Base-by-base conservation (phyloP, 2,888 invertebrate species). In the Lucinisca nassula region DNA sequence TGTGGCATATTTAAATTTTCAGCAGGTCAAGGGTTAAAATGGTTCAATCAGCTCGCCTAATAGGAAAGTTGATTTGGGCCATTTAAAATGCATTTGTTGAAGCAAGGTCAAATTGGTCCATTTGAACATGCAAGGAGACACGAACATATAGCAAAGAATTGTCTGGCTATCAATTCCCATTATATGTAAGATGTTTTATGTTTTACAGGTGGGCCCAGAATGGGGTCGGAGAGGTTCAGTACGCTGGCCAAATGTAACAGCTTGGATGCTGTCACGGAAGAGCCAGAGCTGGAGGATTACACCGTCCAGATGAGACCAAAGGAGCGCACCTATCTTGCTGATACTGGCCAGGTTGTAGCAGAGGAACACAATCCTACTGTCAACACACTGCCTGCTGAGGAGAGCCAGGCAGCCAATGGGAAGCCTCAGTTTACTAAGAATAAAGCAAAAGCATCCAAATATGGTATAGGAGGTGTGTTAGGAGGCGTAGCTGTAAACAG, bases 231-330 rank as follows among this genome's bases (percentile, higher is more conserved):
- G 35, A 82, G 83, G 37, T 89, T 89, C 76, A 77, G 67, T 45
- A 82, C 73, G 32, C 75, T 87, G 40, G 89, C 89, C 51, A 89
- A 89, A 80, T 89, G 89, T 81, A 87, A 89, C 82, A 89, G 89
- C 49, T 79, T 89, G 49, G 89, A 89, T 55, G 87, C 89, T 17
- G 82, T 86, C 1, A 80, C 77, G 21, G 89, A 89, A 24, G 87
- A 80, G 8, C 76, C 70, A 17, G 86, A 89, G 8, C 17, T 45
- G 45, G 67, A 67, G 35, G 67, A 67, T 32, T 67, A 17, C 21
- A 35, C 67, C 17, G 30, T 67, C 2, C 35, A 67, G 67, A 67
- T 45, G 17, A 45, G 17, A 17, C 8, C 17, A 45, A 45, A 45
- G 10, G 45, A 45, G 45, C 45, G 17, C 45, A 45, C 45, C 45